These are phyloP conservation scores for Copidosoma floridanum DNA, from an alignment of 1,140 invertebrate genomes.

Conservation along the genomic window DNA sequence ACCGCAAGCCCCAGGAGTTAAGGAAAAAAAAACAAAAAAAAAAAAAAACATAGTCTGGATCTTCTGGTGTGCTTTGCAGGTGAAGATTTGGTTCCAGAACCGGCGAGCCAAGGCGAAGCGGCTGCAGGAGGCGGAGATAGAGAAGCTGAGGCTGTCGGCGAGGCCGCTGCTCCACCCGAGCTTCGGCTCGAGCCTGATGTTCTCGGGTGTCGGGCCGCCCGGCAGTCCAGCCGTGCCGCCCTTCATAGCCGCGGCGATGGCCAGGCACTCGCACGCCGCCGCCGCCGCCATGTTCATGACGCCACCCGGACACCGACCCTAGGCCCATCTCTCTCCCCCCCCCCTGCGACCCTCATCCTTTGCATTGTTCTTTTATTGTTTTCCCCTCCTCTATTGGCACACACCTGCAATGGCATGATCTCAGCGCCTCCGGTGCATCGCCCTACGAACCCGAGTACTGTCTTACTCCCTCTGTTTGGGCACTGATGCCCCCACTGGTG, in stretches of 20 bases:
- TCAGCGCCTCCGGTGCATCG: neutral
- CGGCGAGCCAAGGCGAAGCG: conserved; percentile 91
- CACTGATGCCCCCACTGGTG: too few relatives aligned
- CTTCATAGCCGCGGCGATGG: conserved; percentile 55
- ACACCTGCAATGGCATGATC: neutral
- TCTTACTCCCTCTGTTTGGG: too few relatives aligned
- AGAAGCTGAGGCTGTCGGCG: conserved; percentile 80
- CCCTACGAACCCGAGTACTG: too few relatives aligned
- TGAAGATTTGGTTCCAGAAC: conserved; percentile 99
- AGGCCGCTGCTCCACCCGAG: conserved; percentile 53
- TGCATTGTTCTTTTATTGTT: too few relatives aligned
- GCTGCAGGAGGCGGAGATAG: conserved; percentile 91
- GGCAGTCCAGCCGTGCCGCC: conserved; percentile 53
- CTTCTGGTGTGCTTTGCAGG: conserved; percentile 63
- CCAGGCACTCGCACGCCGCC: conserved; percentile 53
- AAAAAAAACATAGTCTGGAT: too few relatives aligned
- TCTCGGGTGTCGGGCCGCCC: conserved; percentile 53
- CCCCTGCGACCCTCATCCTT: neutral
- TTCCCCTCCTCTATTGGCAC: too few relatives aligned
- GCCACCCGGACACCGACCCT: conserved; percentile 46
- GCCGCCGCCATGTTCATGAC: conserved; percentile 57
- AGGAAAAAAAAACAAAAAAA: too few relatives aligned
- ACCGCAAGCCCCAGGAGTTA: too few relatives aligned
- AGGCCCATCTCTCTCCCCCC: neutral
- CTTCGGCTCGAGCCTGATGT: conserved; percentile 54